Evolutionary conservation across 2,888 invertebrate genomes (phyloP).

Genomic region (Taphrorychus bicolor): DNA sequence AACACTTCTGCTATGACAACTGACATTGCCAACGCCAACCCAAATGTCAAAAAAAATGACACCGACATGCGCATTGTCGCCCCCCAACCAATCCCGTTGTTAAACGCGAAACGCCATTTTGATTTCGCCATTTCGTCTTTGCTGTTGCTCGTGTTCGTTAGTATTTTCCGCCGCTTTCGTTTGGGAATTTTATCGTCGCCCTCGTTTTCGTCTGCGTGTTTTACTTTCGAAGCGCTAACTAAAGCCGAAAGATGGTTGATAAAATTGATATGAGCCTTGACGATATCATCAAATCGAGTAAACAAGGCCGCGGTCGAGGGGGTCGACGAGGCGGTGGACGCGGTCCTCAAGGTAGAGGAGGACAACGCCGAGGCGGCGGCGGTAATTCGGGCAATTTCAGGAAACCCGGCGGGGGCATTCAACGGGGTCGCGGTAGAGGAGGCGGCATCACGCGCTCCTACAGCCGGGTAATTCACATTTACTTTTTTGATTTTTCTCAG

Average conservation of each 20-base stretch:
- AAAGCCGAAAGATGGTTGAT: conserved; percentile 91
- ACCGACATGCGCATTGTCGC: too few relatives aligned
- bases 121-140: not conserved
- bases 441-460: conserved; percentile 74
- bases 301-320: conserved; percentile 70
- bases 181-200: not conserved
- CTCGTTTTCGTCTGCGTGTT: too few relatives aligned
- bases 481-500: conserved; percentile 35
- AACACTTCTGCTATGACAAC: too few relatives aligned
- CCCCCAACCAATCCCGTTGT: too few relatives aligned
- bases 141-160: not conserved
- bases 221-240: not conserved
- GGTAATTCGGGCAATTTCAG: conserved; percentile 72
- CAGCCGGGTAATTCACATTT: conserved; percentile 67
- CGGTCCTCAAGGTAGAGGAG: conserved; percentile 47
- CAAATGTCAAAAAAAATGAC: too few relatives aligned
- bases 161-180: not conserved
- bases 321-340: conserved; percentile 57
- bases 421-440: conserved; percentile 66
- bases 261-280: conserved; percentile 98
- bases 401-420: conserved; percentile 65
- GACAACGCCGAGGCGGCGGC: conserved; percentile 66
- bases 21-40: too few relatives aligned
- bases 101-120: not conserved
- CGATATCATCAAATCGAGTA: conserved; percentile 91